Evolutionary conservation across 2,797 vertebrate species (phyloP), one percentile per base, ranked within the genome.

Genomic region (Rhabdophis nuchalis): DNA sequence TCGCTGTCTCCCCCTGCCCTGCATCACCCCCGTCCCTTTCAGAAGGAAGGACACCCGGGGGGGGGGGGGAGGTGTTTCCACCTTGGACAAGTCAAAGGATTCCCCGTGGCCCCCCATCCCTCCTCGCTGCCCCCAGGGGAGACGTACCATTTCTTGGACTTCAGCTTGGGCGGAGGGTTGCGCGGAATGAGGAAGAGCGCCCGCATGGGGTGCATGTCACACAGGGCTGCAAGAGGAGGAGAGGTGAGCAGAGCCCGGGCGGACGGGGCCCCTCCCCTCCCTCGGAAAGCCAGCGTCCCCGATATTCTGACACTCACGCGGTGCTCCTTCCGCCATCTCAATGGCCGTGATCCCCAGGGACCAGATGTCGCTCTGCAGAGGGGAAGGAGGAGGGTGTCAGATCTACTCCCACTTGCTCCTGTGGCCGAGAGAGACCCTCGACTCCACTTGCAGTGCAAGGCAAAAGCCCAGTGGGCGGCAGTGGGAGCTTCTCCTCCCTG

Each of bases 131-230:
- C 72, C 36, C 4, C 8, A 4, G 16, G 29, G 13, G 7, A 4
- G 56, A 95, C 97, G 5, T 96, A 99, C 99, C 99, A 99, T 97
- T 99, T 99, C 97, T 99, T 99, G 93, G 99, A 99, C 96, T 99
- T 99, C 86, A 99, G 98, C 97, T 98, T 98, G 2, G 99, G 98
- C 85, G 99, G 98, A 18, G 98, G 98, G 91, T 99, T 99, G 96
- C 98, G 98, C 54, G 98, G 99, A 95, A 99, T 99, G 93, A 99
- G 98, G 97, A 99, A 99, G 90, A 99, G 98, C 7, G 98, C 99
- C 94, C 99, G 98, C 99, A 99, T 99, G 27, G 99, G 99, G 90
- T 99, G 99, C 99, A 99, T 99, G 96, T 99, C 99, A 94, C 99
- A 99, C 95, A 99, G 96, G 32, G 98, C 98, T 99, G 95, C 13